Conservation (phyloP, 37 sponge, comb jelly and placozoan genomes). For the Mnemiopsis leidyi region DNA sequence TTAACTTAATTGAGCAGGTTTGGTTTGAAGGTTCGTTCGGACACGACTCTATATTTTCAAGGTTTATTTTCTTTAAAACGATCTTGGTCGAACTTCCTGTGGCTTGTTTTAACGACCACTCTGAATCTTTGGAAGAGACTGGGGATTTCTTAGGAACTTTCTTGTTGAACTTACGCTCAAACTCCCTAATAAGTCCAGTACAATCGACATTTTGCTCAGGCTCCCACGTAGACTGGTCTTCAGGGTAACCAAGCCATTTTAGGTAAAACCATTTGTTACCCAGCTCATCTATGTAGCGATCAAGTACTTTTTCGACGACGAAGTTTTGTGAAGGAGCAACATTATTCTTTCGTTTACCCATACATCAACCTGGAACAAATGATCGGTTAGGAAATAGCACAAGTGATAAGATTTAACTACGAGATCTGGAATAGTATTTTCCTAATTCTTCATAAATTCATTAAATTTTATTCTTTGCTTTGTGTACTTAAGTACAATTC, state of each 20-base stretch:
- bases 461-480: too few relatives aligned
- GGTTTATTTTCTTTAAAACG: conserved; percentile 27
- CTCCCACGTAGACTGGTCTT: conserved; percentile 87
- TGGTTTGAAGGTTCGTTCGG: not conserved
- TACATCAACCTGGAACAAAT: conserved; percentile 26
- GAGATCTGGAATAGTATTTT: too few relatives aligned
- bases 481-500: too few relatives aligned
- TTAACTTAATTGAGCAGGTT: not conserved
- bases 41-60: not conserved
- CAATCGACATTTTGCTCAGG: conserved; percentile 79
- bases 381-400: too few relatives aligned
- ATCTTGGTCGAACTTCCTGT: conserved; percentile 53
- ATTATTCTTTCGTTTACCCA: conserved; percentile 46
- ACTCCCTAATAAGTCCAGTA: conserved; percentile 73
- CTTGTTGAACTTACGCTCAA: conserved; percentile 66
- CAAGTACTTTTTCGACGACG: conserved; percentile 36
- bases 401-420: too few relatives aligned
- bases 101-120: conserved; percentile 46
- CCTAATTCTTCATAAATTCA: too few relatives aligned
- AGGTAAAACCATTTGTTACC: conserved; percentile 71
- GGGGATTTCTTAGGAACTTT: conserved; percentile 42
- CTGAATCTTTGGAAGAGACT: not conserved
- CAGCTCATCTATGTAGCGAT: conserved; percentile 41
- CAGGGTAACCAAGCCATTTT: conserved; percentile 81
- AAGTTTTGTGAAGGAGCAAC: conserved; percentile 21